Evolutionary conservation across 2,888 invertebrate genomes (phyloP).

Genomic region (Drepana falcataria): DNA sequence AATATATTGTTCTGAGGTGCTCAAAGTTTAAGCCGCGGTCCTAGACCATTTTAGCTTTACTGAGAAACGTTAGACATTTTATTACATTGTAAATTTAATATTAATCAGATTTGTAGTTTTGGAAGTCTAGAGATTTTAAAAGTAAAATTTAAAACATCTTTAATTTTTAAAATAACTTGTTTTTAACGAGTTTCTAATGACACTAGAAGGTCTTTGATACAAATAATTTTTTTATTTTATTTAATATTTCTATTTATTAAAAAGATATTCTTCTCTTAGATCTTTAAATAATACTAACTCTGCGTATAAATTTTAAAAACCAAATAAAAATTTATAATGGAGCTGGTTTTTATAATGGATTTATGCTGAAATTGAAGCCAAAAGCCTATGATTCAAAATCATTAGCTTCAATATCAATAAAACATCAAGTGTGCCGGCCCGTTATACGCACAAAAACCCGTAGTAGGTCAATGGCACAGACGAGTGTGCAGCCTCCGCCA

Average conservation of each 20-base stretch:
- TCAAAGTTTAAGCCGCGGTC: too few species aligned
- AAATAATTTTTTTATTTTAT: too few species aligned
- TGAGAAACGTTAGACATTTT: neutral
- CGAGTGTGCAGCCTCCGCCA: slow-evolving; percentile 7
- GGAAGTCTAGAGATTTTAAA: neutral
- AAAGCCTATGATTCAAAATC: slow-evolving; percentile 44
- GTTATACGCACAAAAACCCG: slow-evolving; percentile 72
- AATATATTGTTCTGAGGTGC: too few species aligned
- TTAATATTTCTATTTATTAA: too few species aligned
- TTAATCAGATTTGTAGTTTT: neutral
- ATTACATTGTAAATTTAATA: neutral
- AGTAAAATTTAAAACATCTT: neutral
- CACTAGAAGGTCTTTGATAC: too few species aligned
- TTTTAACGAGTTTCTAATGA: too few species aligned
- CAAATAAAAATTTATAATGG: too few species aligned
- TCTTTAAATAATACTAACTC: neutral
- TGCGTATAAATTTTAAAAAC: neutral
- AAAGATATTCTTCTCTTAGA: too few species aligned
- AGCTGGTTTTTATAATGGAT: neutral
- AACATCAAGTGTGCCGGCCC: slow-evolving; percentile 67
- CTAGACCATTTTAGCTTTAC: too few species aligned
- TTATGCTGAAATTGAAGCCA: slow-evolving; percentile 19
- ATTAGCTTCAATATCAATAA: slow-evolving; percentile 66
- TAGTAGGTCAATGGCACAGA: slow-evolving; percentile 72
- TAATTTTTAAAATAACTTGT: too few species aligned